These are phyloP conservation scores for Papilio demoleus DNA, from an alignment of 2,888 invertebrate species.

Conservation along the genomic window DNA sequence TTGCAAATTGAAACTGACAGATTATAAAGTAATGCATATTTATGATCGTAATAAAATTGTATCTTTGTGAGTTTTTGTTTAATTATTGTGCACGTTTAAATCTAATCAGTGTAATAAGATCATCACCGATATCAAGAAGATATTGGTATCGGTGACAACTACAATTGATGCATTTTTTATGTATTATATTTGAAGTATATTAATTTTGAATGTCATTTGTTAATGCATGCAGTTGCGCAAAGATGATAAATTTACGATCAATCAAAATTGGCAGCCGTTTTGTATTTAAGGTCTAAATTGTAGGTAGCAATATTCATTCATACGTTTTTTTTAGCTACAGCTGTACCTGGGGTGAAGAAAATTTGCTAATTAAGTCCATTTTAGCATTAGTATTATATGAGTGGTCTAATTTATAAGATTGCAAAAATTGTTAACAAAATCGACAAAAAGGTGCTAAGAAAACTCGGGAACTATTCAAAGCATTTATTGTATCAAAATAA, in stretches of 20 bases:
- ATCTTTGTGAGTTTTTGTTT: constrained; percentile 8
- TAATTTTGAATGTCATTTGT: not conserved
- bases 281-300: too few species aligned
- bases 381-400: not conserved
- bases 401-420: too few species aligned
- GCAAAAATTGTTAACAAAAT: not conserved
- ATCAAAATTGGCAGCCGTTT: too few species aligned
- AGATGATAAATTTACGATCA: not conserved
- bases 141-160: too few species aligned
- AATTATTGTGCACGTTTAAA: constrained; percentile 21
- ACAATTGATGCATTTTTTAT: constrained; percentile 34
- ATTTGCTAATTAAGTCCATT: not conserved
- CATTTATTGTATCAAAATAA: not conserved
- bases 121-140: constrained; percentile 24
- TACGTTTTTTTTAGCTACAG: too few species aligned
- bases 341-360: not conserved
- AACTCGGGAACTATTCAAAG: not conserved
- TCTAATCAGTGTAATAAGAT: constrained; percentile 27
- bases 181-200: constrained; percentile 18
- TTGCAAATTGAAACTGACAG: not conserved
- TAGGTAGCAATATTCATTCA: too few species aligned
- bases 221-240: not conserved
- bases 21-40: constrained; percentile 4
- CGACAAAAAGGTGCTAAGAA: not conserved
- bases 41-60: constrained; percentile 23